Evolutionary conservation across 2,797 vertebrate species (phyloP).

Genomic region (Myioborus melanocephalus): DNA sequence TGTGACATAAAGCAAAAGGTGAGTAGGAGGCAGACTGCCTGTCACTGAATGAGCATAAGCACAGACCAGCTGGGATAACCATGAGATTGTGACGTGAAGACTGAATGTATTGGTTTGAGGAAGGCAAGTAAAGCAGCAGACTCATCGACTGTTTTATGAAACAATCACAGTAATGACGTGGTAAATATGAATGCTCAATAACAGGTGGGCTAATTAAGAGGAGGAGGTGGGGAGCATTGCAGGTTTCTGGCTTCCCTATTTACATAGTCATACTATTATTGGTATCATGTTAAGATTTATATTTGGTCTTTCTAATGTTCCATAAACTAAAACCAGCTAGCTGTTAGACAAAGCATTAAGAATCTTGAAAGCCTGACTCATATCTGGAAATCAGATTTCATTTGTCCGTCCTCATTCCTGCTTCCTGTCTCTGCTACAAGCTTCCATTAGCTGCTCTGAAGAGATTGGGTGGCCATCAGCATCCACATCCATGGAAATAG

Average conservation of each 20-base stretch:
- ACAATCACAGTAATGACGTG: not conserved
- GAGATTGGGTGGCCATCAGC: not conserved
- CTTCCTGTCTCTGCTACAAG: not conserved
- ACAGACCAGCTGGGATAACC: not conserved
- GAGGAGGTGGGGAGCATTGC: not conserved
- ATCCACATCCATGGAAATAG: not conserved
- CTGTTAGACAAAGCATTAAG: not conserved
- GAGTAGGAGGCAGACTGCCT: not conserved
- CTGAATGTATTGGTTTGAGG: not conserved
- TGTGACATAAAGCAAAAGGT: not conserved
- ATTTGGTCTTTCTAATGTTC: not conserved
- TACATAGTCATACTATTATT: not conserved
- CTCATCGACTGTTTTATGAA: not conserved
- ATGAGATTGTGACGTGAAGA: not conserved
- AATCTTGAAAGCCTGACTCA: not conserved
- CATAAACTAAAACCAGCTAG: not conserved
- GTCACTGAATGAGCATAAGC: not conserved
- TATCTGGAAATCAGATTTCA: not conserved
- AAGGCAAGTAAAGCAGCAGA: not conserved
- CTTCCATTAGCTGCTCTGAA: not conserved
- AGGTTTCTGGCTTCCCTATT: not conserved
- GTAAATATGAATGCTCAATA: not conserved
- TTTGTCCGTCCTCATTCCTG: not conserved
- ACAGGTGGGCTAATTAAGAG: not conserved
- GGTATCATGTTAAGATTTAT: not conserved